phyloP scores from a whole-genome alignment of 2,888 invertebrate genomes.

The Lithophane leautieri region DNA sequence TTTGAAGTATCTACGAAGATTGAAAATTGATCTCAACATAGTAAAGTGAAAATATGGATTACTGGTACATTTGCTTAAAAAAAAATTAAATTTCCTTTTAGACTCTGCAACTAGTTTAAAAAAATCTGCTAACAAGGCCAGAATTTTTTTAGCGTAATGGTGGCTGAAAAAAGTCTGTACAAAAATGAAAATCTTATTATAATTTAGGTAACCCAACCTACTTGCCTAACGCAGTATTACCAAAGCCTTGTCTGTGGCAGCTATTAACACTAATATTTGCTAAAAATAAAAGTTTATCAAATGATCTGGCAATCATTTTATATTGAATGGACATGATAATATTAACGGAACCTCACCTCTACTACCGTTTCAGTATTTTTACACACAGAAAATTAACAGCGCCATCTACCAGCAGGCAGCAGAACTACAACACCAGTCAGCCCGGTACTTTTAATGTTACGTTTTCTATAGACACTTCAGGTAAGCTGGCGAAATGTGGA shows the following conservation, averaged over 20 bases:
- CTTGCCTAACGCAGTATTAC: too few relatives aligned
- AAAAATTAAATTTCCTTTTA: background rate
- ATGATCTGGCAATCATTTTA: background rate
- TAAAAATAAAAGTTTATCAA: background rate
- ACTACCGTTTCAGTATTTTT: too few relatives aligned
- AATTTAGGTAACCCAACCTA: too few relatives aligned
- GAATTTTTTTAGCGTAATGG: too few relatives aligned
- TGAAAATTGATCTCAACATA: background rate
- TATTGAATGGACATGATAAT: background rate
- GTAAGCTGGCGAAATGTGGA: constrained; percentile 61
- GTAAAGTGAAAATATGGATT: background rate
- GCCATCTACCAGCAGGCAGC: constrained; percentile 65
- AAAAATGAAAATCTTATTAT: background rate
- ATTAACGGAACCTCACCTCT: too few relatives aligned
- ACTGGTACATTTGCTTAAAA: too few relatives aligned
- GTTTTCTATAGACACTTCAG: constrained; percentile 41
- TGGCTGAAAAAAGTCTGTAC: constrained; percentile 4
- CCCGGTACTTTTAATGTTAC: constrained; percentile 31
- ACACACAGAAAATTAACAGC: background rate
- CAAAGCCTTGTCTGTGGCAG: background rate
- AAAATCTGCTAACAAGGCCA: background rate
- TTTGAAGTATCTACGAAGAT: background rate
- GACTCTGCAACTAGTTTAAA: background rate
- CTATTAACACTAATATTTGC: background rate
- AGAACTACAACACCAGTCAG: constrained; percentile 47